Evolutionary conservation across 2,888 invertebrate genomes (phyloP).

Genomic region (Cantharis nigra): DNA sequence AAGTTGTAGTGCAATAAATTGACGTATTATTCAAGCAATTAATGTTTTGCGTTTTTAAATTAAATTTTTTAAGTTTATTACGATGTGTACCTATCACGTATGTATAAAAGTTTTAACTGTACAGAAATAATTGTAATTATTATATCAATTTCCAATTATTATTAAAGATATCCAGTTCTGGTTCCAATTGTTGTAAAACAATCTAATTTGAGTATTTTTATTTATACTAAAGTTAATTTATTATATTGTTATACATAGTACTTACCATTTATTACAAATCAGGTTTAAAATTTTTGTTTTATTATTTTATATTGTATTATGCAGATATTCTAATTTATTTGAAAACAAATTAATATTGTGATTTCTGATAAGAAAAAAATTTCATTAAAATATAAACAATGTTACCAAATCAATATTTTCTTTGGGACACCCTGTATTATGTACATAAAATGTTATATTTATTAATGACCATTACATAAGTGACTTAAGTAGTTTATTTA

Average conservation of each 20-base stretch:
- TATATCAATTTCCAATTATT: not conserved
- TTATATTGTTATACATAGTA: not conserved
- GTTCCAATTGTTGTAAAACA: not conserved
- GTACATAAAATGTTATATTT: not conserved
- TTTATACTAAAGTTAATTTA: not conserved
- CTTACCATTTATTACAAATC: not conserved
- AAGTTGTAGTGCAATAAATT: not conserved
- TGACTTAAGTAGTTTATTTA: not conserved
- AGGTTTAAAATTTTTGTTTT: not conserved
- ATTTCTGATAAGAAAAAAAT: not conserved
- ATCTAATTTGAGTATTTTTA: not conserved
- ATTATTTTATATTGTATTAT: not conserved
- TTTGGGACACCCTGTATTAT: not conserved
- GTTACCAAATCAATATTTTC: not conserved
- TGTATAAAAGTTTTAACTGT: not conserved
- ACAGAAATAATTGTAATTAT: not conserved
- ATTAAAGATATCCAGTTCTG: not conserved
- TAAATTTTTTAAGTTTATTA: not conserved
- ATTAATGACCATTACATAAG: not conserved
- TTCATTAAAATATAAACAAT: not conserved
- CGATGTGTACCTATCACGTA: not conserved
- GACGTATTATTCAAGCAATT: not conserved
- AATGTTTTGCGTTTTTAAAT: not conserved
- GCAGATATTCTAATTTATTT: too few species aligned
- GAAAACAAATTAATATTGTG: too few species aligned